These are phyloP conservation scores for Microcebus jonahi DNA, from an alignment of 2,113 vertebrate species.

Conservation along the genomic window DNA sequence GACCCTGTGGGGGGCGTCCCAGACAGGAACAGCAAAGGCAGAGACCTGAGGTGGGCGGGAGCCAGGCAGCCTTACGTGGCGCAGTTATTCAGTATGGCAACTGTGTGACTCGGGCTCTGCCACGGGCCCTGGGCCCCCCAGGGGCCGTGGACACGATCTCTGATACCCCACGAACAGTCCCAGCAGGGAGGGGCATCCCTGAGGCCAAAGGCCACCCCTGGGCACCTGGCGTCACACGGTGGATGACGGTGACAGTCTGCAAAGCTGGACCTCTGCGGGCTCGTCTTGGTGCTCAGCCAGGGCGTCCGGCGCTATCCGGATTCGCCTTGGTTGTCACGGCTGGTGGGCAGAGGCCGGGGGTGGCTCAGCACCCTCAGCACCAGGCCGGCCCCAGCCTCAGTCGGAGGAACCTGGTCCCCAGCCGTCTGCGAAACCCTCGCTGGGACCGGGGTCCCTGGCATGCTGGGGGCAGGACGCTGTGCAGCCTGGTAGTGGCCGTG, in stretches of 20 bases:
- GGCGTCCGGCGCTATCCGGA: accelerated
- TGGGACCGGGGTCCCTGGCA: accelerated
- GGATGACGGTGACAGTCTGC: accelerated
- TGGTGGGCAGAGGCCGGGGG: no score
- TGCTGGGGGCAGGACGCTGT: accelerated
- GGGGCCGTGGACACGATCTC: neutral
- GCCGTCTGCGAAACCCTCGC: neutral
- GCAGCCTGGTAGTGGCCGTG: neutral
- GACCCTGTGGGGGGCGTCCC: neutral
- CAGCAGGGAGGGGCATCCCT: neutral
- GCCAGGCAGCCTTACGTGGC: no score
- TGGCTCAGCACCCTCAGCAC: neutral
- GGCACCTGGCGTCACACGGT: accelerated
- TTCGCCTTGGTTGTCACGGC: accelerated
- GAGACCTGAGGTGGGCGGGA: neutral
- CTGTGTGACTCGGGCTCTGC: neutral
- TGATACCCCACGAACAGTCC: neutral
- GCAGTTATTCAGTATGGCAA: neutral
- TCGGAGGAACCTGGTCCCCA: neutral
- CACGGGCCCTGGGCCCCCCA: neutral
- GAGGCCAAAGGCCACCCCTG: neutral
- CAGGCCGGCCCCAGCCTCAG: no score
- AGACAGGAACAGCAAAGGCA: neutral
- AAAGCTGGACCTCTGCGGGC: accelerated
- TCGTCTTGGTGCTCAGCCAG: no score